phyloP scores from a whole-genome alignment of 2,113 vertebrate species.

The Steatornis caripensis region DNA sequence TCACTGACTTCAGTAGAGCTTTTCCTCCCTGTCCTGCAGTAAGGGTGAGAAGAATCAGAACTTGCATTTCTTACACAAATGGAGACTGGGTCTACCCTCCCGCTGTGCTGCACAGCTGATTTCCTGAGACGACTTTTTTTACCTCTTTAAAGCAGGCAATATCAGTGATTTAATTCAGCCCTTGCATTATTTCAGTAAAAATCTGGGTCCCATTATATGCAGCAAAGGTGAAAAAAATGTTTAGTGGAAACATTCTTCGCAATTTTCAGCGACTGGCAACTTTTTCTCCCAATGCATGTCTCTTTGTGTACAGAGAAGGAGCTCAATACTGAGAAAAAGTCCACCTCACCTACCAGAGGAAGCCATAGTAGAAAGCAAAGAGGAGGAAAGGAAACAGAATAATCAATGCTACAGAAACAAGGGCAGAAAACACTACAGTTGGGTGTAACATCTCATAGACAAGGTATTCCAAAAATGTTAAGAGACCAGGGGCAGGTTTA shows the following conservation, averaged over 20 bases:
- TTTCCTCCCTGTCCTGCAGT: not conserved
- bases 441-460: not conserved
- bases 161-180: not conserved
- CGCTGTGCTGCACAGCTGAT: not conserved
- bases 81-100: not conserved
- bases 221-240: not conserved
- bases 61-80: not conserved
- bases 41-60: conserved; percentile 7
- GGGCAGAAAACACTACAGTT: too few species aligned
- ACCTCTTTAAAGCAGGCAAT: not conserved
- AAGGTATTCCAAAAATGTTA: not conserved
- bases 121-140: not conserved
- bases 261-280: not conserved
- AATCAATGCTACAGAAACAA: not conserved
- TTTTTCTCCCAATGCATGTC: not conserved
- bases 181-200: conserved; percentile 1
- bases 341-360: not conserved
- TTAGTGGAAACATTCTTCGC: not conserved
- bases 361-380: not conserved
- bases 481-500: not conserved
- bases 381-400: not conserved
- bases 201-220: not conserved
- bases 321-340: not conserved
- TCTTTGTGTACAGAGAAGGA: not conserved
- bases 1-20: conserved; percentile 8